These are phyloP conservation scores for Lerista edwardsae DNA, from an alignment of 2,797 vertebrate species.

Conservation along the genomic window DNA sequence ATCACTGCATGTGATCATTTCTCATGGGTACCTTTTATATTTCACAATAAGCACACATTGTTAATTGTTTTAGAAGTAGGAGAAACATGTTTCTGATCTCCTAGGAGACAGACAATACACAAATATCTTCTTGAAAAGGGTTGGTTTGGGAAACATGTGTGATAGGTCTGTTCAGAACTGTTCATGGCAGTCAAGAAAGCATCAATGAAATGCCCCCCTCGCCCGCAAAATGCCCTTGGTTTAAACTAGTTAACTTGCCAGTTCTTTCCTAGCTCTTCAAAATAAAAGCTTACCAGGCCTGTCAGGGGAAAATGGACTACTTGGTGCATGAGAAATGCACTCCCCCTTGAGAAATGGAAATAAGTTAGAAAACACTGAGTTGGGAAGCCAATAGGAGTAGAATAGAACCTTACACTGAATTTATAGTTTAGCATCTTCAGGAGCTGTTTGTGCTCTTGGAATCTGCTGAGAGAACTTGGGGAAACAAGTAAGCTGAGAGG, in stretches of 20 bases:
- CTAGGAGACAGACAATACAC: not conserved
- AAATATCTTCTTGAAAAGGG: constrained; percentile 8
- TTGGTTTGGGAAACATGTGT: not conserved
- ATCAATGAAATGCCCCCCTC: not conserved
- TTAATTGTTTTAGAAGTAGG: not conserved
- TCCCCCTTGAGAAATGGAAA: not conserved
- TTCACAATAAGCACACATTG: too few relatives aligned
- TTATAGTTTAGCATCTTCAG: not conserved
- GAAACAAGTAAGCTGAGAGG: not conserved
- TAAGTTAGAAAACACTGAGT: not conserved
- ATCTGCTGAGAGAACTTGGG: not conserved
- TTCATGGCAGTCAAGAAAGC: not conserved
- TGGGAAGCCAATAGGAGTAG: not conserved
- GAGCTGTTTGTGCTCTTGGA: not conserved
- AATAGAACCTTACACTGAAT: not conserved
- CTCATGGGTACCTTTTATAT: too few relatives aligned
- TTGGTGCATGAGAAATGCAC: not conserved
- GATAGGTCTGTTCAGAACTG: too few relatives aligned
- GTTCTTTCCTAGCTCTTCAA: too few relatives aligned
- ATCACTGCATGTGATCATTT: too few relatives aligned
- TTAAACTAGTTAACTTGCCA: not conserved
- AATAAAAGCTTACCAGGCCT: not conserved
- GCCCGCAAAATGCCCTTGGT: too few relatives aligned
- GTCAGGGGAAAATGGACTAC: not conserved
- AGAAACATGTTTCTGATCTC: constrained; percentile 6